Evolutionary conservation across 2,888 invertebrate genomes (phyloP), one percentile per base, ranked within the genome.

Genomic region (Lysandra coridon): DNA sequence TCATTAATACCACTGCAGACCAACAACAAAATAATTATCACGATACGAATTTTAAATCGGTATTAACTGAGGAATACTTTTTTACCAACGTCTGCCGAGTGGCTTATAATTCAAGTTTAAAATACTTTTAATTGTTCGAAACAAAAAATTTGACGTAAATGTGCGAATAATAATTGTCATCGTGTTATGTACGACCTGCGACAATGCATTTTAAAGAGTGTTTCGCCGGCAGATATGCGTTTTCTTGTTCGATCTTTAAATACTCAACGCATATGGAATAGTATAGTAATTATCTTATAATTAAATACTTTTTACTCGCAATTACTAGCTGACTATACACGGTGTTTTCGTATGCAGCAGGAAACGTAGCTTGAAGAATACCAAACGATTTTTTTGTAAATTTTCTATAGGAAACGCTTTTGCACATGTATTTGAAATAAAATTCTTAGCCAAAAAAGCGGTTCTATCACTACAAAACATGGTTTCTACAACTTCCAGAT

Each of bases 131-230:
- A 49, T 49, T 14, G 44, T 44, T 10, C 23, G 30, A 49, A 75
- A 75, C 23, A 75, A 75, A 75, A 44, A 75, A n/a, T 14, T 49
- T 49, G 75, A 75, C 49, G n/a, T 75, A 17, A 44, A 49, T 49
- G 75, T 75, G 75, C 40, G 75, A 75, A 75, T 75, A 75, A 75
- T 75, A 44, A 75, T 75, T 23, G 14, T 5, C 1, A 49, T 30
- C 6, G 23, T 44, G 44, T 74, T 75, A 75, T 44, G 44, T 49
- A 75, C 49, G n/a, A 44, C 75, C 75, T 75, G 75, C 49, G n/a
- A 75, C 49, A 75, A 75, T 75, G 75, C 49, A 75, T 75, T 49
- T 75, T 23, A 75, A 57, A 49, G 44, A 49, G 23, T 75, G 75
- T 49, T 75, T 49, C 49, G 23, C 23, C 12, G 75, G 23, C 49